Base-by-base conservation (phyloP, 2,888 invertebrate species). In the Pseudococcus jackbeardsleyi region DNA sequence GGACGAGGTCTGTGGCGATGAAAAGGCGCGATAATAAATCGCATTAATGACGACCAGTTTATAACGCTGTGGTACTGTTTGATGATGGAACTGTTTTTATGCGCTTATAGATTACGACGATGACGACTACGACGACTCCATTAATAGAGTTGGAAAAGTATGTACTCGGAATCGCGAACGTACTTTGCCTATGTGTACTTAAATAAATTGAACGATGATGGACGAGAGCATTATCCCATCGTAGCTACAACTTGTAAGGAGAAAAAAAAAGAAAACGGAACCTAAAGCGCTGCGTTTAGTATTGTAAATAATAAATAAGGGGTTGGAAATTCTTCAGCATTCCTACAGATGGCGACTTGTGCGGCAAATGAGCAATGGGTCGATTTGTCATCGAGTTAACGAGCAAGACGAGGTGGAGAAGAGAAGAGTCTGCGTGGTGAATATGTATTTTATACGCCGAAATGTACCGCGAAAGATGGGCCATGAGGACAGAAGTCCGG, bases 221-320 rank as follows among this genome's bases (percentile, higher is more conserved):
- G 68, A 72, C 68, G 68, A 72, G 68, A 72, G 26, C 22, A 33
- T 33, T 33, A 33, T 33, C 26, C 26, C 26, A 33, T 33, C 26
- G 26, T 3, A 33, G 26, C 26, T 33, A 33, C 26, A 22, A 1
- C 22, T 19, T 22, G 22, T 64, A 64, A 64, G 19, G 5, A n/a
- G 12, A 3, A 12, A 64, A 22, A n/a, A 64, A 22, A n/a, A 33
- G 12, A 72, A 79, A 42, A 79, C 46, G 19, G 42, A 42, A 79
- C 79, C 42, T 79, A 9, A 79, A 79, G 79, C 79, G 79, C 79
- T 79, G 79, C 79, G 79, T 79, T 79, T 79, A 39, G 79, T 46
- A 42, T 79, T 79, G 79, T 79, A 46, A 79, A 79, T 26, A 79
- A 79, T 79, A 79, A 79, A 79, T 79, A 79, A 42, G 42, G 79